Conservation (phyloP, 2,888 invertebrate species). For the Chrysodeixis includens region DNA sequence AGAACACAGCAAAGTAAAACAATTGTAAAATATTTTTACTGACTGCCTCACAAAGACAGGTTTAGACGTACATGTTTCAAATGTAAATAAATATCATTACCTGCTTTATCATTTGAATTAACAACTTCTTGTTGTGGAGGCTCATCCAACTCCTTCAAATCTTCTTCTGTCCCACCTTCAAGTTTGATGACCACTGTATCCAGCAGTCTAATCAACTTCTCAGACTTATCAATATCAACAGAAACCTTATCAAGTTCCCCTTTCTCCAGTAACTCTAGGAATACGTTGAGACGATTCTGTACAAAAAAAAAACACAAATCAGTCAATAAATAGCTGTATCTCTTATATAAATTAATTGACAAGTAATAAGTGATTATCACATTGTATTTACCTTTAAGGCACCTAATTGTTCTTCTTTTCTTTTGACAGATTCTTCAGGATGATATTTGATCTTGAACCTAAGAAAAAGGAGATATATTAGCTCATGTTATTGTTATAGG, state of each 20-base stretch:
- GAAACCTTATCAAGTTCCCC: slow-evolving; percentile 93
- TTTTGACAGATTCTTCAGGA: slow-evolving; percentile 97
- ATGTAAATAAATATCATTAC: slow-evolving; percentile 48
- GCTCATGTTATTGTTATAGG: slow-evolving; percentile 15
- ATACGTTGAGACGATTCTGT: slow-evolving; percentile 96
- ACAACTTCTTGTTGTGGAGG: slow-evolving; percentile 77
- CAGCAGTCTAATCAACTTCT: slow-evolving; percentile 94
- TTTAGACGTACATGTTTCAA: no score
- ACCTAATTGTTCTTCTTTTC: slow-evolving; percentile 95
- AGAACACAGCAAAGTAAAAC: not conserved
- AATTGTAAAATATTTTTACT: no score
- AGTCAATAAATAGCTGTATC: not conserved
- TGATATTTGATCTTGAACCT: slow-evolving; percentile 99
- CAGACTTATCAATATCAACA: slow-evolving; percentile 96
- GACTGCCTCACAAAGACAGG: no score
- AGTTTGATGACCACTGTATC: slow-evolving; percentile 99
- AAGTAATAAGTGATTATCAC: not conserved
- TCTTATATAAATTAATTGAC: not conserved
- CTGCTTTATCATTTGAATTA: slow-evolving; percentile 74
- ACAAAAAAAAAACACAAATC: not conserved
- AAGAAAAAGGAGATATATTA: slow-evolving; percentile 61
- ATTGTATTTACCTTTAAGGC: slow-evolving; percentile 92
- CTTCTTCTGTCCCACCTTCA: slow-evolving; percentile 97
- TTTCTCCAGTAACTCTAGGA: slow-evolving; percentile 94
- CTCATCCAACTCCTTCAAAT: slow-evolving; percentile 95